These are phyloP conservation scores for Sebastes schlegelii DNA, from an alignment of 2,113 vertebrate species.

Conservation along the genomic window DNA sequence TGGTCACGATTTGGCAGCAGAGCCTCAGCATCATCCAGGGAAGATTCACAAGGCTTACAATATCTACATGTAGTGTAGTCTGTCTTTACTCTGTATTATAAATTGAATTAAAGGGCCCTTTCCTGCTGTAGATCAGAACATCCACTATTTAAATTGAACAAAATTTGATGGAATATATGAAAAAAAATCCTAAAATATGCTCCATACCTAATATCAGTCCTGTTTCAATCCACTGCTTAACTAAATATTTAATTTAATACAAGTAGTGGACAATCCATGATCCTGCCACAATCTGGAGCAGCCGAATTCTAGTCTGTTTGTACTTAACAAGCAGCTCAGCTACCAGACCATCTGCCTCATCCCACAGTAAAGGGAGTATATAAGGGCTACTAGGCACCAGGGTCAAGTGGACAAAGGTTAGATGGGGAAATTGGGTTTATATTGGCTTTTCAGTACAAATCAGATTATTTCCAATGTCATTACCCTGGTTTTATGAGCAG, in stretches of 20 bases:
- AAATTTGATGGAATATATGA: background rate
- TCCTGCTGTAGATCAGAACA: background rate
- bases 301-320: slow-evolving; percentile 37
- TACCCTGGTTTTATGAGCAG: background rate
- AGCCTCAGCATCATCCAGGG: slow-evolving; percentile 46
- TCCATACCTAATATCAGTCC: background rate
- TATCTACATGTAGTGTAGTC: background rate
- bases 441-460: slow-evolving; percentile 3
- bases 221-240: background rate
- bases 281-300: slow-evolving; percentile 10
- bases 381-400: background rate
- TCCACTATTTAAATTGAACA: background rate
- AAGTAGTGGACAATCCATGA: slow-evolving; percentile 6
- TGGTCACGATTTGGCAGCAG: slow-evolving; percentile 69
- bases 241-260: background rate
- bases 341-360: slow-evolving; percentile 30
- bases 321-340: slow-evolving; percentile 33
- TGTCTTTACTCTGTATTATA: background rate
- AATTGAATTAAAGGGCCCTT: background rate
- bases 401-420: slow-evolving; percentile 13
- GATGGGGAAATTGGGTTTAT: background rate
- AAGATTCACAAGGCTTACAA: slow-evolving; percentile 32
- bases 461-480: background rate
- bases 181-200: background rate
- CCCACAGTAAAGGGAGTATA: background rate